Evolutionary conservation across 2,797 vertebrate species (phyloP), one percentile per base, ranked within the genome.

Genomic region (Diplodus sargus): DNA sequence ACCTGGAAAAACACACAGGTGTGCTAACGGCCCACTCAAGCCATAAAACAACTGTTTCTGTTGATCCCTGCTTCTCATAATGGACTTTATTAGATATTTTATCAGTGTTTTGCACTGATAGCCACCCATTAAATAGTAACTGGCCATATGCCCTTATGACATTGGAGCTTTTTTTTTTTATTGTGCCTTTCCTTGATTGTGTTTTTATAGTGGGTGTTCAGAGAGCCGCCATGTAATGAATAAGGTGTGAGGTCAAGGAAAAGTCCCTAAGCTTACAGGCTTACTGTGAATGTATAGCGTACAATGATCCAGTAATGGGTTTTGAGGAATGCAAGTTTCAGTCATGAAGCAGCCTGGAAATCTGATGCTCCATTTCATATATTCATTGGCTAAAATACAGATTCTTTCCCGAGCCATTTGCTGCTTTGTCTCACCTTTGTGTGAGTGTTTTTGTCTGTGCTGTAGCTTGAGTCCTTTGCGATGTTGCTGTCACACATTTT

Each of bases 31-130:
- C 18, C n/a, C 69, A 70, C 57, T 69, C 57, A 42, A 59, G 79
- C 52, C 78, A 88, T 93, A 91, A 93, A 93, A 84, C 86, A 75
- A 53, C 78, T 65, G 76, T 82, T 81, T 74, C 57, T 76, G 68
- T 47, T 68, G 58, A 20, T 60, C 52, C 52, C 25, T 75, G 82
- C 67, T 20, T 42, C 62, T 76, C 60, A 85, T 85, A 82, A 79
- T 83, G 57, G 75, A 79, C 51, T 78, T 83, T 65, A 64, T 62
- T 66, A 58, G 59, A 77, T 71, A 58, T 70, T 70, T 85, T 79
- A 88, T 86, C 60, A 54, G 53, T 49, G 70, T 57, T 68, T 54
- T 62, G 17, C 56, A 47, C 62, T 57, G 72, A 87, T 69, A 77
- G 43, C 22, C 34, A 10, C 49, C 72, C 71, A 85, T 76, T 83